Conservation (phyloP, 2,888 invertebrate species). For the Hipparchia sbordonii region DNA sequence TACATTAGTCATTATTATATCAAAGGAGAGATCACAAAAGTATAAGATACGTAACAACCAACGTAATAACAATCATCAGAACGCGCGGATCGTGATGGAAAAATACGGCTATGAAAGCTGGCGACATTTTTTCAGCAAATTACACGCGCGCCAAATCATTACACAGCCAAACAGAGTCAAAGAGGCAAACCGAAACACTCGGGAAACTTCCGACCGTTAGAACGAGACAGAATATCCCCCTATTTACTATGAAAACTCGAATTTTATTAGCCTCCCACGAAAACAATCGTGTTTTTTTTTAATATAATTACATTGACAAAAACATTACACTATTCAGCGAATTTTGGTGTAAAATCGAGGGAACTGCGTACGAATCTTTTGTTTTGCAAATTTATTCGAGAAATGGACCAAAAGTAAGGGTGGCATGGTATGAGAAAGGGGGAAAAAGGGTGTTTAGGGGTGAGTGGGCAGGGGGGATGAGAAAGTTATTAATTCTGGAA, state of each 20-base stretch:
- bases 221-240: conserved; percentile 56
- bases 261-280: conserved; percentile 1
- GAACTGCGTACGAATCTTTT: conserved; percentile 1
- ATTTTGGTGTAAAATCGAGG: neutral
- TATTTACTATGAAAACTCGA: conserved; percentile 59
- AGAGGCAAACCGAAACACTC: conserved; percentile 81
- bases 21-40: conserved; percentile 37
- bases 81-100: conserved; percentile 57
- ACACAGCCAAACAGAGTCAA: conserved; percentile 80
- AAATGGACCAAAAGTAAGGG: conserved; percentile 52
- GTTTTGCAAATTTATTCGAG: conserved; percentile 45
- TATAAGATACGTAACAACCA: conserved; percentile 42
- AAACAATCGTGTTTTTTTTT: neutral
- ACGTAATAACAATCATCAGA: conserved; percentile 63
- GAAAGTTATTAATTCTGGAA: conserved; percentile 82
- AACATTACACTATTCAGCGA: neutral
- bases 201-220: conserved; percentile 72
- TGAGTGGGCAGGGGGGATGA: conserved; percentile 56
- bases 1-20: conserved; percentile 32
- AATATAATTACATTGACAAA: neutral
- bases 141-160: conserved; percentile 78
- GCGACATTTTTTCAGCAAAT: conserved; percentile 78
- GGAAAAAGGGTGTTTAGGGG: conserved; percentile 50
- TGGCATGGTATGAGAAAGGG: conserved; percentile 49
- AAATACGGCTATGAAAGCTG: conserved; percentile 53